Evolutionary conservation across 30 jellyfish, hydroid and myxozoan species (phyloP).

Genomic region (Cassiopea andromeda): DNA sequence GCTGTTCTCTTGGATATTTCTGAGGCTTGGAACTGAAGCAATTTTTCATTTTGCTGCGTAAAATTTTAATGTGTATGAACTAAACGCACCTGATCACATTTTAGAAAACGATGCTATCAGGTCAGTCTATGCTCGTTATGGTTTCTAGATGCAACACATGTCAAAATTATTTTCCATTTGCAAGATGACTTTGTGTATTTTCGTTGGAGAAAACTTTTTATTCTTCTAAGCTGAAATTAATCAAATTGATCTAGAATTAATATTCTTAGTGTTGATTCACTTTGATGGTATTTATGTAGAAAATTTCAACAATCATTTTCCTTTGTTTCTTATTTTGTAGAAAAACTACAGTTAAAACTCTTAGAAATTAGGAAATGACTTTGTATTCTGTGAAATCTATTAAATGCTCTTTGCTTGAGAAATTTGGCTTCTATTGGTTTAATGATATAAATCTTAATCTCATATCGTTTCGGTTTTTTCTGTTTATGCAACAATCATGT

Average conservation of each 20-base stretch:
- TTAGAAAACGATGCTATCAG: no score
- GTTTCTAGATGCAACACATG: background rate
- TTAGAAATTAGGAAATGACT: background rate
- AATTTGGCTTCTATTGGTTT: no score
- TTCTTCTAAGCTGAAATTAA: background rate
- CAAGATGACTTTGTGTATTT: background rate
- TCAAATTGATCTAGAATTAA: background rate
- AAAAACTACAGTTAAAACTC: background rate
- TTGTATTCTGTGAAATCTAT: no score
- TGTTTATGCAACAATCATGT: no score
- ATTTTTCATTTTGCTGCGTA: no score
- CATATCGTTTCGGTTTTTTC: no score
- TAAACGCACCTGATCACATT: no score
- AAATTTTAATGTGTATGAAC: no score
- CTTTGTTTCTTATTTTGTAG: background rate
- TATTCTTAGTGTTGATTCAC: background rate
- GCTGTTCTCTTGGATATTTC: no score
- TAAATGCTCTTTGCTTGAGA: background rate
- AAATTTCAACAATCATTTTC: background rate
- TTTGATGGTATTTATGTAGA: background rate
- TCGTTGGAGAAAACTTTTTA: background rate
- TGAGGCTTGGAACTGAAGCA: no score
- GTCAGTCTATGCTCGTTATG: background rate
- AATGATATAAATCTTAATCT: no score
- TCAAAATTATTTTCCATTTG: background rate